phyloP scores from a whole-genome alignment of 2,888 invertebrate genomes.

The Psylliodes chrysocephalus region DNA sequence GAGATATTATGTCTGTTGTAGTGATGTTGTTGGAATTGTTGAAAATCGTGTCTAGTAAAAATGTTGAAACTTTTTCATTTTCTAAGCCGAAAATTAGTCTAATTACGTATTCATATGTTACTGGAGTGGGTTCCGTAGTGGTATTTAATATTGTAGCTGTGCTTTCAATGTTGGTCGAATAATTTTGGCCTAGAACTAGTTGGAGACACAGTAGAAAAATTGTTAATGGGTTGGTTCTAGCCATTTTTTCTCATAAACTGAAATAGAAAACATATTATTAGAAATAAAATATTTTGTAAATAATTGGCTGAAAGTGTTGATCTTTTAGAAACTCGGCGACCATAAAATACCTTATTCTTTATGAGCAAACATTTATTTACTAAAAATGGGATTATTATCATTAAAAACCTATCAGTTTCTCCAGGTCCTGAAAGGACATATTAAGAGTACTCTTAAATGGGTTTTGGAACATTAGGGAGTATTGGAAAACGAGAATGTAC shows the following conservation, averaged over 20 bases:
- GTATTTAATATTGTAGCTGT: not conserved
- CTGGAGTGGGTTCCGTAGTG: not conserved
- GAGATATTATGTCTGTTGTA: constrained; percentile 23
- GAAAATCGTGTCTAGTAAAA: constrained; percentile 29
- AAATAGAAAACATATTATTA: too few species aligned
- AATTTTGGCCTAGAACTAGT: not conserved
- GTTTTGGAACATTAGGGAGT: too few species aligned
- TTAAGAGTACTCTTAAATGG: too few species aligned
- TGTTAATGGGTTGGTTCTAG: not conserved
- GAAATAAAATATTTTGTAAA: too few species aligned
- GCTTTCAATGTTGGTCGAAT: not conserved
- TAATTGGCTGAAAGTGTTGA: too few species aligned
- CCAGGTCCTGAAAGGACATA: too few species aligned
- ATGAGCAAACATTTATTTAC: too few species aligned
- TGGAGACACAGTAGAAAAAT: not conserved
- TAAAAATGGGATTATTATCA: too few species aligned
- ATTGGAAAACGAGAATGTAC: too few species aligned
- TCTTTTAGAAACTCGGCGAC: too few species aligned
- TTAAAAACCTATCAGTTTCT: too few species aligned
- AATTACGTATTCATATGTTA: constrained; percentile 36
- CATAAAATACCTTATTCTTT: too few species aligned
- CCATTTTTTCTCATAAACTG: not conserved
- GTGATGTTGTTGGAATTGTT: constrained; percentile 25
- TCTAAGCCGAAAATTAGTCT: constrained; percentile 33
- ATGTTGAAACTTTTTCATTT: constrained; percentile 36